Evolutionary conservation across 2,888 invertebrate species (phyloP).

Genomic region (Sycophila texana): DNA sequence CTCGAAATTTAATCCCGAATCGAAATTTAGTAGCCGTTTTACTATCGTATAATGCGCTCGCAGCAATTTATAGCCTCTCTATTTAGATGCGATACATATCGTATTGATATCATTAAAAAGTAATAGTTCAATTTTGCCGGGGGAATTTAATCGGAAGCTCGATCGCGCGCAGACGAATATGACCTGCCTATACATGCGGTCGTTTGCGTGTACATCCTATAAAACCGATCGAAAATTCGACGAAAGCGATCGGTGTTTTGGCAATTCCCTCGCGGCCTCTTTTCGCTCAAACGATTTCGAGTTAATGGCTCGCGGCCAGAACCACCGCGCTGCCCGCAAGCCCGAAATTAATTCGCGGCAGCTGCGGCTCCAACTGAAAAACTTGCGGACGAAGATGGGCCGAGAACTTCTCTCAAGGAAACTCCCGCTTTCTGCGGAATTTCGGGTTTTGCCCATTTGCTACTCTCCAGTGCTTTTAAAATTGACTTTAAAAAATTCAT

Average conservation of each 20-base stretch:
- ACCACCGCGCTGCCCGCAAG: conserved; percentile 47
- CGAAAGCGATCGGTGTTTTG: neutral
- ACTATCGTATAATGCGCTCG: no score
- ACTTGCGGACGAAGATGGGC: conserved; percentile 5
- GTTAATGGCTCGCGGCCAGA: conserved; percentile 58
- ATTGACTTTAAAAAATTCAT: no score
- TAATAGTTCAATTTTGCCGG: no score
- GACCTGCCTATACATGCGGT: no score
- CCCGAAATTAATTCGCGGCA: conserved; percentile 48
- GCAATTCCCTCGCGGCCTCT: neutral
- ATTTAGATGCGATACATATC: no score
- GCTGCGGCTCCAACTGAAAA: conserved; percentile 36
- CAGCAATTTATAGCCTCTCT: neutral
- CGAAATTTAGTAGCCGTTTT: no score
- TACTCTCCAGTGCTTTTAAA: no score
- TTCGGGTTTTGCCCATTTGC: neutral
- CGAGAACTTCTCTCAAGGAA: conserved; percentile 10
- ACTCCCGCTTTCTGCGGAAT: neutral
- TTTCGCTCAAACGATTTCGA: conserved; percentile 8
- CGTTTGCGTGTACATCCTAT: neutral
- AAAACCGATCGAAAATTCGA: neutral
- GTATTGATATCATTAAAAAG: no score
- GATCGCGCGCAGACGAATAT: neutral
- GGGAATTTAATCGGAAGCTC: neutral
- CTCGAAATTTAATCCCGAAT: no score